A percentile compares a stretch with the other conserved stretches of the same genome.
Evolutionary conservation across 1,140 invertebrate species (phyloP).

Genomic region (Euura lappo): DNA sequence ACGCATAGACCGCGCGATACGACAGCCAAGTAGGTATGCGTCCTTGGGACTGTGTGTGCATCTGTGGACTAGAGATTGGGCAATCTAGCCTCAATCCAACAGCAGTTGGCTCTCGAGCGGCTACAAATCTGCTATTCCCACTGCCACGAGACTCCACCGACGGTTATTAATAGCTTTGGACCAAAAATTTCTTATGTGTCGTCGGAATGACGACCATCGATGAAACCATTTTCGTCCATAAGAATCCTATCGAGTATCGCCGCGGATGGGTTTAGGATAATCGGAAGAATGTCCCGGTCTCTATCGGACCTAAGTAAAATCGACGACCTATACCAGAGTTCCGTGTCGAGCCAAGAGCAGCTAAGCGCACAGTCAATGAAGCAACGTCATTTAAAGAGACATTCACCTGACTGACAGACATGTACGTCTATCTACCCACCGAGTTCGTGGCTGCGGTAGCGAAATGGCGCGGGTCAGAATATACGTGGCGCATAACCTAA

Average conservation of each 20-base stretch:
- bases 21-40: neutral
- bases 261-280: no score
- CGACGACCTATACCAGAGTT: neutral
- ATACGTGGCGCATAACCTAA: no score
- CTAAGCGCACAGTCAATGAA: neutral
- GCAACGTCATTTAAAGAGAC: neutral
- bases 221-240: no score
- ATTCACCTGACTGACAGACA: neutral
- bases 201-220: no score
- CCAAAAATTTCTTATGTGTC: no score
- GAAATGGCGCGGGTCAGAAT: no score
- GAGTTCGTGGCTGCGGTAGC: no score
- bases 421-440: neutral
- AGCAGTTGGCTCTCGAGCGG: neutral
- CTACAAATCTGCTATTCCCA: neutral
- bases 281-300: no score
- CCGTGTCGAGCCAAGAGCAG: neutral
- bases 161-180: no score
- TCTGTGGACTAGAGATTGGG: slow-evolving; percentile 10
- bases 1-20: neutral
- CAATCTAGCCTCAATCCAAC: slow-evolving; percentile 11
- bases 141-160: neutral
- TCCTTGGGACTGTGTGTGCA: neutral
- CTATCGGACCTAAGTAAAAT: no score
- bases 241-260: no score